A percentile compares a stretch with the other conserved stretches of the same genome.
These are phyloP conservation scores for Branchipolynoe longqiensis DNA, from an alignment of 2,888 invertebrate species.

Conservation along the genomic window DNA sequence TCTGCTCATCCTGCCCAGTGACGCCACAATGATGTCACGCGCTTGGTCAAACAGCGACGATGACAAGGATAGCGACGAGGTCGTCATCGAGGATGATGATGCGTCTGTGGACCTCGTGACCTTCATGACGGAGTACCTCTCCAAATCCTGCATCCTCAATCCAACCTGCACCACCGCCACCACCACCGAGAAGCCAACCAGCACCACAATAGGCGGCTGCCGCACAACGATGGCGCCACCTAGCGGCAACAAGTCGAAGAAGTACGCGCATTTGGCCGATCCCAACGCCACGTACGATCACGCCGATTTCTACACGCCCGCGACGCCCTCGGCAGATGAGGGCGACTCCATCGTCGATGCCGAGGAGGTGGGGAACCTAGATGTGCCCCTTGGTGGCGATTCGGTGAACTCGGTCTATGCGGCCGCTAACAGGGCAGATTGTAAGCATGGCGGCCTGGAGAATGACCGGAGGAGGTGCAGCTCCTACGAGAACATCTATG, in stretches of 20 bases:
- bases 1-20: no score
- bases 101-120: constrained; percentile 28
- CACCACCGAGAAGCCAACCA: not conserved
- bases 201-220: not conserved
- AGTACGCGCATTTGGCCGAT: no score
- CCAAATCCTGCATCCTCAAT: not conserved
- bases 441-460: not conserved
- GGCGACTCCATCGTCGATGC: no score
- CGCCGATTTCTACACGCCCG: constrained; percentile 30
- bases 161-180: not conserved
- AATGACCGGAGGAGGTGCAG: not conserved
- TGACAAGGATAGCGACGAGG: not conserved
- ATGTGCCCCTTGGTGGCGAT: not conserved
- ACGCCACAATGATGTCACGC: no score
- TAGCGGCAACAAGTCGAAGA: not conserved
- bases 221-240: no score
- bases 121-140: constrained; percentile 34
- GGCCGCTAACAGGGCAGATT: not conserved
- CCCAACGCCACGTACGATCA: constrained; percentile 28
- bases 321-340: not conserved
- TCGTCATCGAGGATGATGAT: not conserved
- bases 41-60: no score
- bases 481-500: not conserved
- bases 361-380: not conserved
- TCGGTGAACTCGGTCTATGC: not conserved